phyloP scores from a whole-genome alignment of 2,888 invertebrate genomes.

The Ophion costatus region DNA sequence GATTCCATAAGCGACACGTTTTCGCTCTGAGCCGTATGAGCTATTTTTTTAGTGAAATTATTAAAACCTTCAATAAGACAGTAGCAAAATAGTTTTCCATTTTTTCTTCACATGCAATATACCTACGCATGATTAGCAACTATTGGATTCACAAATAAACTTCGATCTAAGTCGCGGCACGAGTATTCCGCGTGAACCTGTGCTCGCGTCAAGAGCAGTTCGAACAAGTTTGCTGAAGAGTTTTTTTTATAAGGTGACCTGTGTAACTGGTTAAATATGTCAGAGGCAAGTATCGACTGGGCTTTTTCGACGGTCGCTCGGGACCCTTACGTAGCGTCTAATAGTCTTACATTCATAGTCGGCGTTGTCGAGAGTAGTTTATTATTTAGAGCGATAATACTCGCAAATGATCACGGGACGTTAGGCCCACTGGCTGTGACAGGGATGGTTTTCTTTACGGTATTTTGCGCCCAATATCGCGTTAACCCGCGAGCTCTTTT shows the following conservation, averaged over 20 bases:
- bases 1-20: too few species aligned
- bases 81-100: neutral
- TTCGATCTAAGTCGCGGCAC: neutral
- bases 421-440: constrained; percentile 20
- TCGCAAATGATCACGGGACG: constrained; percentile 41
- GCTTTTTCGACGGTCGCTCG: constrained; percentile 44
- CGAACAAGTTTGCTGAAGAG: constrained; percentile 7
- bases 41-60: too few species aligned
- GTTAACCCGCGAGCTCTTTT: too few species aligned
- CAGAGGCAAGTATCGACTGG: constrained; percentile 60
- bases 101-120: neutral
- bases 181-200: constrained; percentile 12
- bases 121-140: neutral
- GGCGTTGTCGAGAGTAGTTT: constrained; percentile 46
- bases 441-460: constrained; percentile 20
- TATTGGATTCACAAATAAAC: constrained; percentile 1
- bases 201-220: constrained; percentile 44
- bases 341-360: constrained; percentile 40
- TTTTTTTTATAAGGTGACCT: constrained; percentile 58
- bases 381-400: constrained; percentile 66
- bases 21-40: too few species aligned
- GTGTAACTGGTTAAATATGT: constrained; percentile 60
- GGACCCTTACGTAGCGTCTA: constrained; percentile 33
- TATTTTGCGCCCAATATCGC: constrained; percentile 10
- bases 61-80: neutral